These are phyloP conservation scores for Allolobophora icterica DNA, from an alignment of 2,888 invertebrate genomes.

Conservation along the genomic window DNA sequence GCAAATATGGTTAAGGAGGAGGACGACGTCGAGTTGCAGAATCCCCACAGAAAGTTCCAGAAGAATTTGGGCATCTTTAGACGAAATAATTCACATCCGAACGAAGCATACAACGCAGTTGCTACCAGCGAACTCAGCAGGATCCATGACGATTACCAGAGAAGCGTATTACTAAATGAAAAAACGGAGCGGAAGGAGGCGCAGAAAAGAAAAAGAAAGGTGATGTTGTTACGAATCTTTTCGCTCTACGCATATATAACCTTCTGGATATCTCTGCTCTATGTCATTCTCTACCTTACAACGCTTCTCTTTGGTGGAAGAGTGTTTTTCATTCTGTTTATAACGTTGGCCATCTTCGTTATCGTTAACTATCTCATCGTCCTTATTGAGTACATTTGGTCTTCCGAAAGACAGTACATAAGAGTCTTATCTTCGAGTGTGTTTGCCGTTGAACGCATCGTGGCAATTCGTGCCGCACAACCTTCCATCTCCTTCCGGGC, in stretches of 20 bases:
- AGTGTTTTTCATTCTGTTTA: neutral
- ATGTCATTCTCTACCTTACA: neutral
- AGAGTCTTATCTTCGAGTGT: no score
- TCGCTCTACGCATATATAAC: neutral
- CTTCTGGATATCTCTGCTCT: constrained; percentile 4
- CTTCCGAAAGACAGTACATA: constrained; percentile 26
- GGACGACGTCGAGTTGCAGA: neutral
- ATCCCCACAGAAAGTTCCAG: neutral
- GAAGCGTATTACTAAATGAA: neutral
- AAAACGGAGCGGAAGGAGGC: neutral
- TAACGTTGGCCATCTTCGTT: neutral
- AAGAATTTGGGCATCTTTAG: neutral
- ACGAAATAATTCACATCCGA: neutral
- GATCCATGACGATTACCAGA: neutral
- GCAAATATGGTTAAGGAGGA: neutral
- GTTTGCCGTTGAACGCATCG: neutral
- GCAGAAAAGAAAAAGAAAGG: neutral
- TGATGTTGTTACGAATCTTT: neutral
- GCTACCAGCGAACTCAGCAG: neutral
- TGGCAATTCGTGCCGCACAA: neutral
- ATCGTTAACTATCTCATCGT: neutral
- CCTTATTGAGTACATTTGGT: neutral
- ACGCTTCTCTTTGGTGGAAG: neutral
- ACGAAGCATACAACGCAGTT: neutral
- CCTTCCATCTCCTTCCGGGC: neutral